phyloP scores from a whole-genome alignment of 2,797 vertebrate species.

The Centroberyx gerrardi region DNA sequence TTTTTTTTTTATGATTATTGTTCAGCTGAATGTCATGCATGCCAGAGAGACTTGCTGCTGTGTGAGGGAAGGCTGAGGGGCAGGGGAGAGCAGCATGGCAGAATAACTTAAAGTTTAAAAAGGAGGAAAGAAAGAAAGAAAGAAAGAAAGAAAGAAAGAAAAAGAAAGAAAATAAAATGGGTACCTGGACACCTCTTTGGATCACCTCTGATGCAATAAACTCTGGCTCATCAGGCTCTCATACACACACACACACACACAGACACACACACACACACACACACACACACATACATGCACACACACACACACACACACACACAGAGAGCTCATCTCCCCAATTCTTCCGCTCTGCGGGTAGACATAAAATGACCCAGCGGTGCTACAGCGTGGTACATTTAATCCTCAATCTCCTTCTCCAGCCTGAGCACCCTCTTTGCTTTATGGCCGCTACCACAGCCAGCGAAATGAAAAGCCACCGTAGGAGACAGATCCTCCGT shows the following conservation, averaged over 20 bases:
- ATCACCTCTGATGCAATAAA: slow-evolving; percentile 63
- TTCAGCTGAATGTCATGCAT: slow-evolving; percentile 90
- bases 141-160: slow-evolving; percentile 1
- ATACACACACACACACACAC: slow-evolving; percentile 8
- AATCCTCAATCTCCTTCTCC: slow-evolving; percentile 72
- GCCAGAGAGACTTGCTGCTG: slow-evolving; percentile 81
- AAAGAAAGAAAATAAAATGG: slow-evolving; percentile 31
- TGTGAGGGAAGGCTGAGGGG: slow-evolving; percentile 34
- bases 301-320: slow-evolving; percentile 45
- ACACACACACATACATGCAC: slow-evolving; percentile 42
- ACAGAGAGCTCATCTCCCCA: slow-evolving; percentile 54
- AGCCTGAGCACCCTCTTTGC: slow-evolving; percentile 62
- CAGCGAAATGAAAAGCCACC: slow-evolving; percentile 68
- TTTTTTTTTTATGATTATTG: slow-evolving; percentile 89
- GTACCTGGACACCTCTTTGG: slow-evolving; percentile 57
- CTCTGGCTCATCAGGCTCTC: slow-evolving; percentile 58
- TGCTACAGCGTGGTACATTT: slow-evolving; percentile 73
- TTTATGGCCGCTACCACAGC: slow-evolving; percentile 57
- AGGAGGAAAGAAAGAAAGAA: background rate
- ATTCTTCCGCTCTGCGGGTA: slow-evolving; percentile 65
- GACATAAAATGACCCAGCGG: slow-evolving; percentile 73
- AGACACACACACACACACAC: slow-evolving; percentile 39
- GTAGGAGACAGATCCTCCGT: slow-evolving; percentile 49
- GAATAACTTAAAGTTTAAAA: background rate
- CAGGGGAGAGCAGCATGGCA: background rate